phyloP scores from a whole-genome alignment of 2,888 invertebrate species.

The Hoplodrina ambigua region DNA sequence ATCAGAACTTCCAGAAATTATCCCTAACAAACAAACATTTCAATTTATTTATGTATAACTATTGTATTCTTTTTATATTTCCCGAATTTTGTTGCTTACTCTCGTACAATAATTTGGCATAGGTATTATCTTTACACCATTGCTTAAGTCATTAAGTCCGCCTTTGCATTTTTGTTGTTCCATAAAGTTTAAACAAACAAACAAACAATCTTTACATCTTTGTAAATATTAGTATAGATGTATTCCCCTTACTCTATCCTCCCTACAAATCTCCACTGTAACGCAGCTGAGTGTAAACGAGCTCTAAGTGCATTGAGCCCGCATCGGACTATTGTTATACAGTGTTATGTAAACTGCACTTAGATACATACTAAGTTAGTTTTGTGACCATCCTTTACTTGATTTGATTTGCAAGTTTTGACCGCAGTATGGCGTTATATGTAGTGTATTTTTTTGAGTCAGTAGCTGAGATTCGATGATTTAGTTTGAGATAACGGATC shows the following conservation, averaged over 20 bases:
- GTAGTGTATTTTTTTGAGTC: slow-evolving; percentile 7
- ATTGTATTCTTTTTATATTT: too few species aligned
- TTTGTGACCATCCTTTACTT: slow-evolving; percentile 40
- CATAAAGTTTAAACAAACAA: too few species aligned
- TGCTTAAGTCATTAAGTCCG: too few species aligned
- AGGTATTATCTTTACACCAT: too few species aligned
- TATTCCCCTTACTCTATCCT: neutral
- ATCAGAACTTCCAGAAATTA: too few species aligned
- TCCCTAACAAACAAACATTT: too few species aligned
- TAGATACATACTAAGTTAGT: slow-evolving; percentile 32
- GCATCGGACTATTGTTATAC: slow-evolving; percentile 38
- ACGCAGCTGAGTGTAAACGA: slow-evolving; percentile 30
- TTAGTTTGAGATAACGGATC: neutral
- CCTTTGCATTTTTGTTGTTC: too few species aligned
- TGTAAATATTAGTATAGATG: too few species aligned
- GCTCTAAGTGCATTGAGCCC: slow-evolving; percentile 51
- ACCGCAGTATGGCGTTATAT: slow-evolving; percentile 5
- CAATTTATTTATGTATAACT: too few species aligned
- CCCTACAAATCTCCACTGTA: slow-evolving; percentile 1
- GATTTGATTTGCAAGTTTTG: slow-evolving; percentile 49
- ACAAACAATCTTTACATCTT: too few species aligned
- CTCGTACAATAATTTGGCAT: too few species aligned
- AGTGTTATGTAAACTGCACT: slow-evolving; percentile 52
- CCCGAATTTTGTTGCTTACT: too few species aligned
- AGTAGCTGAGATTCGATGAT: neutral